Evolutionary conservation across 2,888 invertebrate species (phyloP).

Genomic region (Drosophila macrospina): DNA sequence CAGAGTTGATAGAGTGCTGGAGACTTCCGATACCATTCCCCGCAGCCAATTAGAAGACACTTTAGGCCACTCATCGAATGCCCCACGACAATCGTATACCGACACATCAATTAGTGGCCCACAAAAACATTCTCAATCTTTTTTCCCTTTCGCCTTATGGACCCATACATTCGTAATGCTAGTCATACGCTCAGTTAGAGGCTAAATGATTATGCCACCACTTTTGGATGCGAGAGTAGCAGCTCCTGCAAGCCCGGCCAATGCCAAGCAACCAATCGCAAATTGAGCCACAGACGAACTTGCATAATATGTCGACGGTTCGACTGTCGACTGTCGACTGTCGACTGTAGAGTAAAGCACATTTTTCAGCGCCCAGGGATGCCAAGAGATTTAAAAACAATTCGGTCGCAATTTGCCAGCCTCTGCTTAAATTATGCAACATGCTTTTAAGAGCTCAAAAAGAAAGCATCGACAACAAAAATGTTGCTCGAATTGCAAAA

Average conservation of each 20-base stretch:
- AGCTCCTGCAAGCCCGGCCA: constrained; percentile 30
- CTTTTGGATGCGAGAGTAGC: constrained; percentile 14
- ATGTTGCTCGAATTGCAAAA: constrained; percentile 51
- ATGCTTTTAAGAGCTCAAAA: constrained; percentile 70
- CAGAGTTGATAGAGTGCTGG: constrained; percentile 34
- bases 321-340: neutral
- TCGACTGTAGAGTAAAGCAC: constrained; percentile 33
- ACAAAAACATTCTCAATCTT: neutral
- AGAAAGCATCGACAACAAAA: constrained; percentile 25
- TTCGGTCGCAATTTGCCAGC: constrained; percentile 50
- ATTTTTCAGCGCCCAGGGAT: constrained; percentile 41
- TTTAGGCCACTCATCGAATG: constrained; percentile 10
- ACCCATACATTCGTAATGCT: constrained; percentile 54
- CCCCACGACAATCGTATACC: constrained; percentile 16
- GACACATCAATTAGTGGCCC: constrained; percentile 21
- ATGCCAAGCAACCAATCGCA: constrained; percentile 29
- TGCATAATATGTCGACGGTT: constrained; percentile 31
- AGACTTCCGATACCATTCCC: constrained; percentile 5
- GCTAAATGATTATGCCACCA: constrained; percentile 31
- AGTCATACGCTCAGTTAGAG: constrained; percentile 44
- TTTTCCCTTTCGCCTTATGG: neutral
- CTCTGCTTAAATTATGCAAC: constrained; percentile 73
- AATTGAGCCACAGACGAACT: constrained; percentile 28
- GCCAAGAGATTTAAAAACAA: constrained; percentile 58
- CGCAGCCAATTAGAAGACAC: constrained; percentile 32